phyloP scores from a whole-genome alignment of 2,888 invertebrate species.

The Pinctada fucata region DNA sequence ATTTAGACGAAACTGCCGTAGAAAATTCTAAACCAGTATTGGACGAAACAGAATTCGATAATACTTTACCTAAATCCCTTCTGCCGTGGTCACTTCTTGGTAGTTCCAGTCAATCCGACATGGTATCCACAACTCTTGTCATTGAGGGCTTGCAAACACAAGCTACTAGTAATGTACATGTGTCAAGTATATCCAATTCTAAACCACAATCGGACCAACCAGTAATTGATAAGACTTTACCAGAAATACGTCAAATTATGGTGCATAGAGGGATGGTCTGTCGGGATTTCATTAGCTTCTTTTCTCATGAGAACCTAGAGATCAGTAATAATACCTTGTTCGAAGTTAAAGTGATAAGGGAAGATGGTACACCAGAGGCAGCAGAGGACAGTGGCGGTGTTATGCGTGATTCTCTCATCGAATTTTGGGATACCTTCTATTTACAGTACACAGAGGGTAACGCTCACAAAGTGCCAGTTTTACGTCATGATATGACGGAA shows the following conservation, averaged over 20 bases:
- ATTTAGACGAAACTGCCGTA: no score
- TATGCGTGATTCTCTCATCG: slow-evolving; percentile 13
- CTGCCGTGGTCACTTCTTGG: no score
- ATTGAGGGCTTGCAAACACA: no score
- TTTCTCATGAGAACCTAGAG: neutral
- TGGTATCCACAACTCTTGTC: no score
- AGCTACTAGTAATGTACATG: no score
- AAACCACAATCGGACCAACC: no score
- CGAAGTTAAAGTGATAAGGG: slow-evolving; percentile 19
- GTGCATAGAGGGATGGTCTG: slow-evolving; percentile 14
- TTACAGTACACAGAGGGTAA: slow-evolving; percentile 22
- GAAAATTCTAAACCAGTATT: no score
- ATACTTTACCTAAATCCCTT: no score
- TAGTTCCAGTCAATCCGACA: no score
- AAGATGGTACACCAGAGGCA: slow-evolving; percentile 6
- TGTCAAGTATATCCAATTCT: no score
- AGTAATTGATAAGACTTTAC: neutral
- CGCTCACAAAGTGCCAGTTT: slow-evolving; percentile 20
- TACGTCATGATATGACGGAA: slow-evolving; percentile 21
- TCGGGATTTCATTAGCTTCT: slow-evolving; percentile 18
- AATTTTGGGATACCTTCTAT: slow-evolving; percentile 25
- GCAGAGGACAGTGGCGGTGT: slow-evolving; percentile 19
- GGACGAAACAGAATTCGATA: no score
- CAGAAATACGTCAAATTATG: neutral
- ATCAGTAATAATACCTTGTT: neutral